Evolutionary conservation across 2,888 invertebrate species (phyloP), one percentile per base, ranked within the genome.

Genomic region (Therioaphis trifolii): DNA sequence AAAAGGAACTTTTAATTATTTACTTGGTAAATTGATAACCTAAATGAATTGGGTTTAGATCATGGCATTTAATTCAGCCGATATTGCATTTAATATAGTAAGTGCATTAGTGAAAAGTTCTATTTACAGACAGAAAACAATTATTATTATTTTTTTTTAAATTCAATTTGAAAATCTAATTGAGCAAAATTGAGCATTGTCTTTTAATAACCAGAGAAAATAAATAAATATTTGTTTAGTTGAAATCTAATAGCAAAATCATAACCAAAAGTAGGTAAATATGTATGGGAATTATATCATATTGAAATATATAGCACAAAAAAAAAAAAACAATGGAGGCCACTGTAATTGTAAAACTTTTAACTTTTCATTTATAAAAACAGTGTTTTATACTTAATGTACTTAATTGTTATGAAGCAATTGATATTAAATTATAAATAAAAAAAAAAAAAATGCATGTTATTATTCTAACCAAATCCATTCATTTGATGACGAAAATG

Each of bases 141-240:
- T n/a, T n/a, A 35, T 35, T 35, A 63, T 14, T 12, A 18, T 27
- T 61, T 43, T 1, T 35, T 24, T 35, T 52, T 14, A 4, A 7
- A 52, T 4, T 43, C 0, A 43, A 55, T 79, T 27, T 55, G 63
- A 74, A 63, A 58, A 80, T 58, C 40, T 43, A 72, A 63, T 82
- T 72, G 72, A 82, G 74, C 74, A n/a, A 63, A 71, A 74, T 82
- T 82, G 82, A 82, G 82, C 74, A 63, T 74, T 52, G 52, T 52
- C 46, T 27, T 63, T 49, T 74, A 15, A 15, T 68, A 14, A 63
- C 7, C 61, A 63, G 12, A 27, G 43, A 15, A 24, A 40, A 55
- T 40, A 21, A 40, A 55, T 40, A 21, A 2, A 43, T 24, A 75
- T 7, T 40, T 69, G 24, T 69, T 11, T 43, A 24, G 15, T 24